A percentile compares a stretch with the other conserved stretches of the same genome.
These are phyloP conservation scores for Galerucella nymphaeae DNA, from an alignment of 2,888 invertebrate genomes.

Conservation along the genomic window DNA sequence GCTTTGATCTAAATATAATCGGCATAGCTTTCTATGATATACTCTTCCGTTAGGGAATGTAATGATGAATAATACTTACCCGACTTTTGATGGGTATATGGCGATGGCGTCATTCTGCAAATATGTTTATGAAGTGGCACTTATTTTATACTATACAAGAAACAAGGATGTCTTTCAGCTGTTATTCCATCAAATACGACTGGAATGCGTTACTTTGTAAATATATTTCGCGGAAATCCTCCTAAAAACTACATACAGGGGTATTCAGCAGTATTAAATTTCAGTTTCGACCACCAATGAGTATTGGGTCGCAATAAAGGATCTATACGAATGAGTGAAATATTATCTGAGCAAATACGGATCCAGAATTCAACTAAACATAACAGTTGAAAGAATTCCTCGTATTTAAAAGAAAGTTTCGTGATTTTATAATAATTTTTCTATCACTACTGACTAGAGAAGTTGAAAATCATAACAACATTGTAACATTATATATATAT, in stretches of 20 bases:
- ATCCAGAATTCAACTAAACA: too few species aligned
- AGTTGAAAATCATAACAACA: too few species aligned
- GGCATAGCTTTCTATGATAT: conserved; percentile 37
- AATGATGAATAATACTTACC: conserved; percentile 17
- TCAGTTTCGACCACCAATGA: too few species aligned
- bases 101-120: conserved; percentile 20
- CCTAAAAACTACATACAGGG: neutral
- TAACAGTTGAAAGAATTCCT: too few species aligned
- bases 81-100: conserved; percentile 19
- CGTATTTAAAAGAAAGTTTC: too few species aligned
- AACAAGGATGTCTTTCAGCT: conserved; percentile 21
- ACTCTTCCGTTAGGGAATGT: conserved; percentile 31
- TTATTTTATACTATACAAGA: conserved; percentile 12
- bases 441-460: too few species aligned
- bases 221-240: neutral
- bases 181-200: neutral
- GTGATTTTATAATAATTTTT: too few species aligned
- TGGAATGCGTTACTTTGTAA: neutral
- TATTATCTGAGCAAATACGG: too few species aligned
- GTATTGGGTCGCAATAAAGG: too few species aligned
- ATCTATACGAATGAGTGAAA: too few species aligned
- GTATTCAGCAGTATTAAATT: neutral
- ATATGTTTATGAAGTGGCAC: conserved; percentile 26
- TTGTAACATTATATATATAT: neutral
- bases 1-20: conserved; percentile 52